phyloP scores from a whole-genome alignment of 2,888 invertebrate species.

The Pyrrhia umbra region DNA sequence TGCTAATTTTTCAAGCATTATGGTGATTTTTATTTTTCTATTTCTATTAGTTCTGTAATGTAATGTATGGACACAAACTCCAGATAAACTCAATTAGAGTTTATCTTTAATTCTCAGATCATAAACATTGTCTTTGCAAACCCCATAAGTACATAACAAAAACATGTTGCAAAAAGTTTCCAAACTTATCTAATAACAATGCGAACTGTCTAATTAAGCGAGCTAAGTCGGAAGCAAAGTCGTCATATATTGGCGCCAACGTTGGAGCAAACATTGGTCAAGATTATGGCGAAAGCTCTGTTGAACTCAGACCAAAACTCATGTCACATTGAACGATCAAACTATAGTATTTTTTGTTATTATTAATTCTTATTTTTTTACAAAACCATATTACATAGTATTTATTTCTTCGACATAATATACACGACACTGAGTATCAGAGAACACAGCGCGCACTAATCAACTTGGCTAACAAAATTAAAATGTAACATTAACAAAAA shows the following conservation, averaged over 20 bases:
- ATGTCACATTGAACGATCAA: no score
- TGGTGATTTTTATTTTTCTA: no score
- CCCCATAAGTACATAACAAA: constrained; percentile 42
- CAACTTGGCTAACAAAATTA: no score
- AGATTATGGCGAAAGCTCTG: constrained; percentile 32
- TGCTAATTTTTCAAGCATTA: no score
- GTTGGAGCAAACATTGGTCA: constrained; percentile 30
- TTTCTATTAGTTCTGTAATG: not conserved
- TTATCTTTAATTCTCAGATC: constrained; percentile 21
- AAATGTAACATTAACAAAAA: no score
- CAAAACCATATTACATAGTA: no score
- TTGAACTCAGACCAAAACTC: not conserved
- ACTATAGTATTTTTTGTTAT: no score
- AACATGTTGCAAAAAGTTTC: constrained; percentile 54
- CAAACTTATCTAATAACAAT: constrained; percentile 55
- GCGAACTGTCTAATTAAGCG: constrained; percentile 56
- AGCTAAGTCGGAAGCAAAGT: constrained; percentile 49
- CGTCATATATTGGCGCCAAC: constrained; percentile 37
- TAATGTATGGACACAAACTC: not conserved
- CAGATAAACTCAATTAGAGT: not conserved
- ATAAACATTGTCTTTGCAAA: constrained; percentile 21
- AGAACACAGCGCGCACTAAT: no score
- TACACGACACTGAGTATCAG: no score
- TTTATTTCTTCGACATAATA: no score
- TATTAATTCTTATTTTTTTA: no score